Percentiles rank a stretch among this genome's conserved stretches.
Evolutionary conservation across 2,888 invertebrate genomes (phyloP).

Genomic region (Disparrhopalites patrizii): DNA sequence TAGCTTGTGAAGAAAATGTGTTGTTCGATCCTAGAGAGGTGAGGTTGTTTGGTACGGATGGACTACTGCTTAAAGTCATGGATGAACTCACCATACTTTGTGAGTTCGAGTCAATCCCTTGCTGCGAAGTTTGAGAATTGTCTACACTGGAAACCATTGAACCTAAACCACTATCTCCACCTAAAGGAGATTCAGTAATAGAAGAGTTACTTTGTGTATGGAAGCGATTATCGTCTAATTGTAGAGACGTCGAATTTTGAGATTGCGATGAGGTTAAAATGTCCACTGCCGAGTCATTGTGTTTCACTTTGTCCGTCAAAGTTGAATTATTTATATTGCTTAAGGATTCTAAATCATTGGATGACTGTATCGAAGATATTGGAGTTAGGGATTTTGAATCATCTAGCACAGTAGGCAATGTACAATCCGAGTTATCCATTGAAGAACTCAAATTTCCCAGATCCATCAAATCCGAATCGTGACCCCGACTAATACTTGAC

Average conservation of each 20-base stretch:
- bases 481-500: conserved; percentile 41
- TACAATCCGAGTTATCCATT: conserved; percentile 37
- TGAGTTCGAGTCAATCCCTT: conserved; percentile 19
- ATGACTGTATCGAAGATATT: conserved; percentile 21
- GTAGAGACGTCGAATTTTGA: conserved; percentile 9
- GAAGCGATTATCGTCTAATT: conserved; percentile 21
- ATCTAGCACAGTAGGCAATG: conserved; percentile 15
- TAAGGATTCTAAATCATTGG: conserved; percentile 20
- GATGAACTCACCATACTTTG: conserved; percentile 16
- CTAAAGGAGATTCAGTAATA: conserved; percentile 23
- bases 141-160: conserved; percentile 30
- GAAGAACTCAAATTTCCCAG: conserved; percentile 39
- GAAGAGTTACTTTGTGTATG: conserved; percentile 28
- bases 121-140: conserved; percentile 27
- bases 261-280: conserved; percentile 12
- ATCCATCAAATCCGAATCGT: conserved; percentile 41
- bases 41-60: conserved; percentile 24
- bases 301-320: conserved; percentile 13
- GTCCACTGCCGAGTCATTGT: conserved; percentile 13
- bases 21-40: conserved; percentile 24
- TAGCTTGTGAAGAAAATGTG: conserved; percentile 13
- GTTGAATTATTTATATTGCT: conserved; percentile 24
- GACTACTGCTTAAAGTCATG: conserved; percentile 30
- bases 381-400: conserved; percentile 22
- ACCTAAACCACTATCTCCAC: conserved; percentile 26